Evolutionary conservation across 2,888 invertebrate genomes (phyloP).

Genomic region (Drosophila testacea): DNA sequence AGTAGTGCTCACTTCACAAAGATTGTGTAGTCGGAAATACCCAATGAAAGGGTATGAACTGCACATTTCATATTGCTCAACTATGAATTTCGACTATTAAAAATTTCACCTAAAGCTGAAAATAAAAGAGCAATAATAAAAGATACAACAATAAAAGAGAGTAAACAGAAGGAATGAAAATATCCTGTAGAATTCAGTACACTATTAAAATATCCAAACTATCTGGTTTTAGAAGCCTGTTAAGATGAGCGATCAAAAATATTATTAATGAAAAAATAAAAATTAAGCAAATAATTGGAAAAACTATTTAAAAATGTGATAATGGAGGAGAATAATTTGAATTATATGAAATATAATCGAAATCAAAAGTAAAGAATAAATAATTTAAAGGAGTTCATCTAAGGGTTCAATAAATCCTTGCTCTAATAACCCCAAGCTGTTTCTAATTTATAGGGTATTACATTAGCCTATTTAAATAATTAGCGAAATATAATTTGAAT

Average conservation of each 20-base stretch:
- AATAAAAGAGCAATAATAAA: conserved; percentile 3
- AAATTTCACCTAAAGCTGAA: neutral
- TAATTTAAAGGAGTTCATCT: too few relatives aligned
- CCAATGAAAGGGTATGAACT: neutral
- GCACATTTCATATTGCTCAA: neutral
- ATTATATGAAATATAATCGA: too few relatives aligned
- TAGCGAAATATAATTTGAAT: conserved; percentile 44
- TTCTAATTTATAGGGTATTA: conserved; percentile 15
- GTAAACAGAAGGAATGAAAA: neutral
- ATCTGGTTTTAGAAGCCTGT: too few relatives aligned
- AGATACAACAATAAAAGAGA: neutral
- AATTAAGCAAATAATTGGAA: too few relatives aligned
- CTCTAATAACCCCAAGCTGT: too few relatives aligned
- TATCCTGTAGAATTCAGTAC: neutral
- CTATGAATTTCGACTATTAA: conserved; percentile 3
- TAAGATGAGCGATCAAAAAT: too few relatives aligned
- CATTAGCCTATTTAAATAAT: conserved; percentile 46
- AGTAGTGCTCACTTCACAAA: neutral
- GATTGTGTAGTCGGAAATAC: neutral
- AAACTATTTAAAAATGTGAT: too few relatives aligned
- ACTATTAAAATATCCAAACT: too few relatives aligned
- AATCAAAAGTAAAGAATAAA: too few relatives aligned
- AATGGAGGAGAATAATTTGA: too few relatives aligned
- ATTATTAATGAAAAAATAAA: too few relatives aligned
- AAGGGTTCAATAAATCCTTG: neutral